Conservation (phyloP, 1,140 invertebrate species). For the Nephila pilipes region DNA sequence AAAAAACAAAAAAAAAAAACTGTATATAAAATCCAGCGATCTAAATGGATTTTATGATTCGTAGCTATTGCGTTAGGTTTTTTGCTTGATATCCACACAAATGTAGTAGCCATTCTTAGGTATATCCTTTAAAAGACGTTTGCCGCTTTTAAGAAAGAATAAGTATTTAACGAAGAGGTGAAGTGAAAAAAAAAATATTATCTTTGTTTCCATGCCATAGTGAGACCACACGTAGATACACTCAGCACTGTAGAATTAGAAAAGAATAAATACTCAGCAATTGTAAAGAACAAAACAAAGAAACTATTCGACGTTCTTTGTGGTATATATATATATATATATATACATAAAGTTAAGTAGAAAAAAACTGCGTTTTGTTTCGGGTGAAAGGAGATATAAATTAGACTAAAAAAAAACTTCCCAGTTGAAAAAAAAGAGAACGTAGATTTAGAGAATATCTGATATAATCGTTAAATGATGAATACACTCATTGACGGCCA, state of each 20-base stretch:
- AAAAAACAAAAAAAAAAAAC: constrained; percentile 39
- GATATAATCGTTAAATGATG: constrained; percentile 72
- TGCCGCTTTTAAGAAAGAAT: constrained; percentile 62
- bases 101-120: constrained; percentile 58
- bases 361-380: constrained; percentile 53
- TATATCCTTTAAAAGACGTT: constrained; percentile 69
- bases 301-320: constrained; percentile 68
- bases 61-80: constrained; percentile 73
- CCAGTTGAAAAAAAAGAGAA: constrained; percentile 73
- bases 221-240: constrained; percentile 75
- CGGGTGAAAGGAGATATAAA: constrained; percentile 63
- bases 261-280: constrained; percentile 58
- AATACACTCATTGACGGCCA: constrained; percentile 53
- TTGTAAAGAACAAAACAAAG: constrained; percentile 77
- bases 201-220: constrained; percentile 76
- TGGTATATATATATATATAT: too few species aligned
- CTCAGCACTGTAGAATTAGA: constrained; percentile 74
- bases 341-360: constrained; percentile 67
- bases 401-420: constrained; percentile 65
- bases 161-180: constrained; percentile 61
- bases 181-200: constrained; percentile 54
- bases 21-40: constrained; percentile 60
- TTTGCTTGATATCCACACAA: constrained; percentile 71
- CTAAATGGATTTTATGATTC: constrained; percentile 66
- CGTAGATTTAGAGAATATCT: constrained; percentile 77